Percentiles rank a stretch among this genome's conserved stretches.
These are phyloP conservation scores for Lepidochrysops patricia DNA, from an alignment of 2,888 invertebrate species.

Conservation along the genomic window DNA sequence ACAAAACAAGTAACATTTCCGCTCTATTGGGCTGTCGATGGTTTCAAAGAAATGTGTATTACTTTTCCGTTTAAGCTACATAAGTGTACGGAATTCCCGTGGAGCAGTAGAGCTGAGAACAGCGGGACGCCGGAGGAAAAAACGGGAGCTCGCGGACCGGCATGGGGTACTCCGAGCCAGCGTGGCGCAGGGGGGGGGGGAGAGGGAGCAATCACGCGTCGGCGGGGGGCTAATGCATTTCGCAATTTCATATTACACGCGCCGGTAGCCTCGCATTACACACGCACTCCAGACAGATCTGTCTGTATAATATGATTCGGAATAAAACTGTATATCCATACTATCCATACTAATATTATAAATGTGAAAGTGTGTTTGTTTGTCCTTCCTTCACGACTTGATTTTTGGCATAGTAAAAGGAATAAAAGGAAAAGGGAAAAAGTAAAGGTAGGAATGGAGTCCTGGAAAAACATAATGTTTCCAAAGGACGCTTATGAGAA, in stretches of 20 bases:
- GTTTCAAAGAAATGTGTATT: no score
- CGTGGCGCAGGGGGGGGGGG: constrained; percentile 17
- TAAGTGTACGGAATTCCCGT: background rate
- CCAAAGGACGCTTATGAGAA: no score
- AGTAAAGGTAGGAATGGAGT: no score
- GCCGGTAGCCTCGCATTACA: constrained; percentile 10
- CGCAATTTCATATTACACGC: constrained; percentile 28
- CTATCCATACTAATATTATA: no score
- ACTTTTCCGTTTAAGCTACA: background rate
- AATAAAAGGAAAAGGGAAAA: no score
- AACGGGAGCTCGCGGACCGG: constrained; percentile 23
- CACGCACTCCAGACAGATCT: background rate
- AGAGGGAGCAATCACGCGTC: constrained; percentile 9
- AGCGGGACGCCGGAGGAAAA: constrained; percentile 24
- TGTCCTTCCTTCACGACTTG: no score
- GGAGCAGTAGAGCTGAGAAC: constrained; percentile 8
- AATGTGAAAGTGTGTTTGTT: no score
- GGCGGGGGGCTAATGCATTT: constrained; percentile 24
- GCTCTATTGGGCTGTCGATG: no score
- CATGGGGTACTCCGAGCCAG: constrained; percentile 25
- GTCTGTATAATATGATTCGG: background rate
- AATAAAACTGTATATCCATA: no score
- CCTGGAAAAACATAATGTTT: no score
- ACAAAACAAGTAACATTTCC: no score
- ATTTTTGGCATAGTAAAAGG: no score